These are phyloP conservation scores for Drosophila subpulchrella DNA, from an alignment of 1,140 invertebrate genomes.

Conservation along the genomic window DNA sequence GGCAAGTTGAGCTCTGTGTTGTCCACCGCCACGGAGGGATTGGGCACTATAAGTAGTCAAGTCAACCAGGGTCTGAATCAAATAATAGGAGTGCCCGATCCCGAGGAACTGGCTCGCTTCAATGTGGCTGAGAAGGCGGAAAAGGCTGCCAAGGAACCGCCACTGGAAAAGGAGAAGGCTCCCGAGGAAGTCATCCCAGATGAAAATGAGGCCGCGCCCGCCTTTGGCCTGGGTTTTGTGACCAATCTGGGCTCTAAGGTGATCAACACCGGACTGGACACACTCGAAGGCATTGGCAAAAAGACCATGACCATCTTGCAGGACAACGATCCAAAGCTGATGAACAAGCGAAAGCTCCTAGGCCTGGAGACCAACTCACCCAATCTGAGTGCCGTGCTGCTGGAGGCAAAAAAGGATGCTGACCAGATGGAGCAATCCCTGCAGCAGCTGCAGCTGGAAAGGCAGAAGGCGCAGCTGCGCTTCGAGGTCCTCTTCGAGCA, in stretches of 20 bases:
- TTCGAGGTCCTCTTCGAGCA: conserved; percentile 95
- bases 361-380: conserved; percentile 87
- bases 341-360: conserved; percentile 92
- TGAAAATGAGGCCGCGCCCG: conserved; percentile 9
- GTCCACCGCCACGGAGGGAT: conserved; percentile 89
- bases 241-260: conserved; percentile 90
- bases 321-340: conserved; percentile 94
- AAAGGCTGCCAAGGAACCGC: conserved; percentile 9
- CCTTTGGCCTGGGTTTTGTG: conserved; percentile 85
- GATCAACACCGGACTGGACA: conserved; percentile 93
- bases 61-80: conserved; percentile 91
- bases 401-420: conserved; percentile 93
- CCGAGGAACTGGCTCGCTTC: conserved; percentile 89
- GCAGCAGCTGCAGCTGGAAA: conserved; percentile 87
- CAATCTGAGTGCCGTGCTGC: conserved; percentile 87
- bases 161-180: not conserved
- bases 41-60: conserved; percentile 90
- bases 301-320: conserved; percentile 97
- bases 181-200: conserved; percentile 11
- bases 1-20: conserved; percentile 90
- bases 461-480: conserved; percentile 88
- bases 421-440: conserved; percentile 88
- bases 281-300: conserved; percentile 95
- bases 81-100: conserved; percentile 91
- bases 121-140: conserved; percentile 77